These are phyloP conservation scores for Agraylea sexmaculata DNA, from an alignment of 1,140 invertebrate species.

Conservation along the genomic window DNA sequence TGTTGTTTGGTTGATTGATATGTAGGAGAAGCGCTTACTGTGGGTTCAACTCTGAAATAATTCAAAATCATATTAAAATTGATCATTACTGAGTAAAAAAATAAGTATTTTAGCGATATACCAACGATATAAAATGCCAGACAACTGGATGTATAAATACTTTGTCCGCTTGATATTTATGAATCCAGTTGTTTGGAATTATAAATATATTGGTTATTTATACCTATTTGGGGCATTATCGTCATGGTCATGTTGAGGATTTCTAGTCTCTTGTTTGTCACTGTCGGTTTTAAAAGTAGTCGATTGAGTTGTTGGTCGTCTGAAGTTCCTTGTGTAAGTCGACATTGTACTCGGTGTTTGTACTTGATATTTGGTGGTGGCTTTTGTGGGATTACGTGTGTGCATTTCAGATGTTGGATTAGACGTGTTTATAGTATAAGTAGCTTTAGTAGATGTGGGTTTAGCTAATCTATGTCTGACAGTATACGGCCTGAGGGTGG, in stretches of 20 bases:
- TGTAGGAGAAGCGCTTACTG: constrained; percentile 35
- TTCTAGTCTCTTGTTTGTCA: constrained; percentile 35
- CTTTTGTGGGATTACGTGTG: constrained; percentile 20
- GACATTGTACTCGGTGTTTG: constrained; percentile 29
- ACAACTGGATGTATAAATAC: too few relatives aligned
- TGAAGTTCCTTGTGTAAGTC: constrained; percentile 21
- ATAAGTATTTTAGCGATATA: not conserved
- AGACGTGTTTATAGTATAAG: not conserved
- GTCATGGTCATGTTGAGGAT: constrained; percentile 37
- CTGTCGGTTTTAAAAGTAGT: constrained; percentile 25
- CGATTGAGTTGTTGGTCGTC: constrained; percentile 26
- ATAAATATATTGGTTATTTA: constrained; percentile 16
- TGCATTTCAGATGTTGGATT: constrained; percentile 14
- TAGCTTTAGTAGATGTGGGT: constrained; percentile 27
- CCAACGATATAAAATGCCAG: not conserved
- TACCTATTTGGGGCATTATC: constrained; percentile 39
- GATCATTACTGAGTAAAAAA: not conserved
- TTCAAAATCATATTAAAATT: not conserved
- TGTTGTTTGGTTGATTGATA: constrained; percentile 29
- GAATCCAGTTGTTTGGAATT: too few relatives aligned
- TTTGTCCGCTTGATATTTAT: too few relatives aligned
- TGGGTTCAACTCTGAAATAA: constrained; percentile 39
- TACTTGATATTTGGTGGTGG: constrained; percentile 24
- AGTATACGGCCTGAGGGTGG: constrained; percentile 38
- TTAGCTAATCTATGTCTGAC: constrained; percentile 38